Evolutionary conservation across 64 coral and sea anemone genomes (phyloP), one percentile per base, ranked within the genome.

Genomic region (Montipora efflorescens): DNA sequence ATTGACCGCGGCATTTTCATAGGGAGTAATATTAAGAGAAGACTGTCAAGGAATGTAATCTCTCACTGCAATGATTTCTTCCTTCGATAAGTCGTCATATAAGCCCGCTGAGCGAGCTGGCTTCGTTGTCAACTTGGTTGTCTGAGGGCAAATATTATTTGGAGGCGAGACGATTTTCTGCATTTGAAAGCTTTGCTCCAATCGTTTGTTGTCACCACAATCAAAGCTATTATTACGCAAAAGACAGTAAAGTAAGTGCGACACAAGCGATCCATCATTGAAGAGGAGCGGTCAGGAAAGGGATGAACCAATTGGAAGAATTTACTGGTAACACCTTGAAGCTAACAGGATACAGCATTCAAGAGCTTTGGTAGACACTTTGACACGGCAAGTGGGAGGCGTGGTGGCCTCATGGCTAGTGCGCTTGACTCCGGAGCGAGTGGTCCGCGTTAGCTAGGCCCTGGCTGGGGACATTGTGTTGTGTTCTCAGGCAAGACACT

Each of bases 71-170:
- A 55, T 22, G 84, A 95, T 88, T 77, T 98, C 96, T 1, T 80
- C 79, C 23, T 14, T 25, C 3, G 84, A 48, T 47, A 98, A 78
- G 64, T 98, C 96, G 8, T 96, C 95, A 36, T 79, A 96, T 4
- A 93, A 49, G 20, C 89, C 93, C 1, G 44, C 62, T 12, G 82
- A 86, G 5, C n/a, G 16, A 3, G 66, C 14, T 86, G 66, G 44
- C 4, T 15, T 18, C 4, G 36, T n/a, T 0, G 61, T 2, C 4
- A 49, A 21, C 45, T 48, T 9, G 10, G 19, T 48, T 18, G 44
- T 13, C 7, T 86, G 45, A 16, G 18, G 43, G 47, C 82, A 86
- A 43, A 4, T 7, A 1, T 48, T 44, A 36, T 36, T n/a, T 20
- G 5, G 8, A 11, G 5, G 6, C 44, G 18, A 45, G 66, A 67